A percentile compares a stretch with the other conserved stretches of the same genome.
These are phyloP conservation scores for Zaprionus africanus DNA, from an alignment of 1,140 invertebrate species.

Conservation along the genomic window DNA sequence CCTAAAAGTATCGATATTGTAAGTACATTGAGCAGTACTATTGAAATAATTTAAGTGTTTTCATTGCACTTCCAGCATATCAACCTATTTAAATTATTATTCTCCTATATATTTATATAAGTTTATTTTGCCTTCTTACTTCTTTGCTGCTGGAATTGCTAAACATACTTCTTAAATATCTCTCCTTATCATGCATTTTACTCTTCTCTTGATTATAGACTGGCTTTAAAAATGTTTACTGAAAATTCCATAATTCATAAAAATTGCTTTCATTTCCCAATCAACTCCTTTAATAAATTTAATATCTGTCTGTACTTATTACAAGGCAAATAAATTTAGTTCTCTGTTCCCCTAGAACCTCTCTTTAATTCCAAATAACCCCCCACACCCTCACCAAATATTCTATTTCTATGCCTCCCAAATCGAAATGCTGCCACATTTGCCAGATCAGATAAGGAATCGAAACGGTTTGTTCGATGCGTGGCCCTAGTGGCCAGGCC, in stretches of 20 bases:
- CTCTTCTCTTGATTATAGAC: neutral
- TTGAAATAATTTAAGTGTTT: no score
- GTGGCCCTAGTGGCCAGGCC: slow-evolving; percentile 5
- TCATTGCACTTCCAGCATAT: no score
- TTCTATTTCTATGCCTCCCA: neutral
- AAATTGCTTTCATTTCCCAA: neutral
- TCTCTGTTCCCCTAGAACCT: neutral
- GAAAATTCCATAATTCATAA: no score
- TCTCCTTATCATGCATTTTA: no score
- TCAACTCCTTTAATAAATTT: no score
- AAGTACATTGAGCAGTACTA: no score
- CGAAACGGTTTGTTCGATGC: slow-evolving; percentile 7
- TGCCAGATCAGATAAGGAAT: slow-evolving; percentile 35
- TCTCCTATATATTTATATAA: no score
- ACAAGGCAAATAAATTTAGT: neutral
- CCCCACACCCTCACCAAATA: neutral
- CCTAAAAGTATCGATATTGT: no score
- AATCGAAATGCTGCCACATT: slow-evolving; percentile 24
- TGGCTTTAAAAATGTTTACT: neutral
- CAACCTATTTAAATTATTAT: no score
- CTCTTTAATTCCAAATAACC: neutral
- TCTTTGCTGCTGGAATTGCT: no score
- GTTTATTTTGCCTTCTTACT: no score
- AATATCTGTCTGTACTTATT: neutral
- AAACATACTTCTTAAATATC: no score